Conservation (phyloP, 2,113 vertebrate genomes). For the Phodopus roborovskii region DNA sequence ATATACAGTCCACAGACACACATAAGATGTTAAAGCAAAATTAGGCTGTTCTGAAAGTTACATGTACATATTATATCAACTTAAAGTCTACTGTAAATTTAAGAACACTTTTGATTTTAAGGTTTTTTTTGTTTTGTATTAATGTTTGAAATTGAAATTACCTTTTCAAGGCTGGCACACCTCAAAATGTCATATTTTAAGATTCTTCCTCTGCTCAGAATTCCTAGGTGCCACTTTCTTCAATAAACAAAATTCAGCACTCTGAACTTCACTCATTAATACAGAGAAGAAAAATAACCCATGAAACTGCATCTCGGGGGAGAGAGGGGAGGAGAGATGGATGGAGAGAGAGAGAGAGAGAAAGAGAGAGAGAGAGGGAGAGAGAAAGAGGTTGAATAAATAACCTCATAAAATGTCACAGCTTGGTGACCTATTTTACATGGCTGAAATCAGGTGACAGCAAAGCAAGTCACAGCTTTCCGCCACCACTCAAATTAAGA, state of each 20-base stretch:
- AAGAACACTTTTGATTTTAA: slow-evolving; percentile 45
- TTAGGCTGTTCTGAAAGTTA: slow-evolving; percentile 15
- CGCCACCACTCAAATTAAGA: slow-evolving; percentile 56
- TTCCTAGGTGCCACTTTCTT: slow-evolving; percentile 62
- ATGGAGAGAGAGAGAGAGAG: neutral
- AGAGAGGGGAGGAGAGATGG: no score
- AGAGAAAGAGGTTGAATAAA: slow-evolving; percentile 56
- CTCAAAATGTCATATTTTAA: slow-evolving; percentile 52
- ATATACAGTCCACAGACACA: neutral
- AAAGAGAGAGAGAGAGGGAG: neutral
- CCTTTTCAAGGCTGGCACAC: slow-evolving; percentile 8
- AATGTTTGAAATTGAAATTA: slow-evolving; percentile 45
- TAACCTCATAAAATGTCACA: slow-evolving; percentile 75
- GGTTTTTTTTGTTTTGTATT: slow-evolving; percentile 35
- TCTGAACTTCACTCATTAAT: slow-evolving; percentile 68
- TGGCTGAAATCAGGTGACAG: slow-evolving; percentile 66
- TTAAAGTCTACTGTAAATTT: slow-evolving; percentile 54
- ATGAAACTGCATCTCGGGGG: slow-evolving; percentile 39
- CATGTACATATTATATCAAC: neutral
- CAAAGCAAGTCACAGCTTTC: slow-evolving; percentile 65
- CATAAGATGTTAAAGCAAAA: slow-evolving; percentile 8
- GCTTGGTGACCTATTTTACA: slow-evolving; percentile 76
- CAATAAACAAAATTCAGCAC: slow-evolving; percentile 61
- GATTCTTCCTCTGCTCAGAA: slow-evolving; percentile 61
- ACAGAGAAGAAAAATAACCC: slow-evolving; percentile 72